Evolutionary conservation across 2,888 invertebrate genomes (phyloP).

Genomic region (Melinopterus prodromus): DNA sequence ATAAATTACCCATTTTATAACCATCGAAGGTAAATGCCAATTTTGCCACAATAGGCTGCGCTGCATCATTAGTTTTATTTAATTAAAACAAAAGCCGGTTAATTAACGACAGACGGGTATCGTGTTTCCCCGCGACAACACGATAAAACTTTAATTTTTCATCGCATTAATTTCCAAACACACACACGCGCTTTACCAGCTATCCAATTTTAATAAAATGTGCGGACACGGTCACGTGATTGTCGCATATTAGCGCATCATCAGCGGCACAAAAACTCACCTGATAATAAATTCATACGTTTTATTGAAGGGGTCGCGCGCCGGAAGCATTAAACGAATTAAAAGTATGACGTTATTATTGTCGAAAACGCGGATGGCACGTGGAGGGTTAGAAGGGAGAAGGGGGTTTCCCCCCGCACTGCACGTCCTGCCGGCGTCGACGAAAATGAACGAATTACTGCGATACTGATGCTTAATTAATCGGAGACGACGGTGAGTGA

Average conservation of each 20-base stretch:
- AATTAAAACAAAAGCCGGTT: not conserved
- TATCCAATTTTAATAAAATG: not conserved
- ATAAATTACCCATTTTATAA: too few relatives aligned
- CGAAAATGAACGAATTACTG: constrained; percentile 11
- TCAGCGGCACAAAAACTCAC: constrained; percentile 1
- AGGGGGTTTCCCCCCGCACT: not conserved
- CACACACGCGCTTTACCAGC: not conserved
- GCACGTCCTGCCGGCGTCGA: not conserved
- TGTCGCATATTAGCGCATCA: constrained; percentile 4
- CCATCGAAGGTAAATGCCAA: too few relatives aligned
- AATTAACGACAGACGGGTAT: not conserved
- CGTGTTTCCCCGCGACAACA: not conserved
- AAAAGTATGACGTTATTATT: constrained; percentile 31
- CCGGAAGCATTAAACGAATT: constrained; percentile 35
- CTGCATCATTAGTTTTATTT: not conserved
- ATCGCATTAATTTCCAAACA: not conserved
- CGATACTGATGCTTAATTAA: constrained; percentile 48
- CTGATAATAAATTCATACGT: constrained; percentile 35
- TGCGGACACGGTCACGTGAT: not conserved
- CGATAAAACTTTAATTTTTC: not conserved
- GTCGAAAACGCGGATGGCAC: not conserved
- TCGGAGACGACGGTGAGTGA: constrained; percentile 40
- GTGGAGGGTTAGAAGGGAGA: constrained; percentile 8
- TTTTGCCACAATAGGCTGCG: too few relatives aligned
- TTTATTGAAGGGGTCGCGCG: constrained; percentile 19